Percentiles rank a stretch among this genome's conserved stretches.
Evolutionary conservation across 2,113 vertebrate genomes (phyloP).

Genomic region (Antidorcas marsupialis): DNA sequence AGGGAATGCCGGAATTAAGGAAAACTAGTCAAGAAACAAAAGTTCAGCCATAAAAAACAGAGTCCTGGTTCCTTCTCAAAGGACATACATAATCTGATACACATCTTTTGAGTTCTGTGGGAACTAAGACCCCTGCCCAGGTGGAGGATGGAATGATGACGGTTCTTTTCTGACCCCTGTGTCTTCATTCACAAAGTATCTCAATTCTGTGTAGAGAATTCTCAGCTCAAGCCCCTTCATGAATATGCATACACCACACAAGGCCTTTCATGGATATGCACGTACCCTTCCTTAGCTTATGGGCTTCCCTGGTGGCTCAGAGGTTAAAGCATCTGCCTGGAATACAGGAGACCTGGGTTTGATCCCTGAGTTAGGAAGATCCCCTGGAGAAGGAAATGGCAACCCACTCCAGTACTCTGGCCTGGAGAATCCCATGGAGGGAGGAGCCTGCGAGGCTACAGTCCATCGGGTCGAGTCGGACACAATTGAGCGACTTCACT

Average conservation of each 20-base stretch:
- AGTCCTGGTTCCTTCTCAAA: background rate
- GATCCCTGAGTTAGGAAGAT: too few relatives aligned
- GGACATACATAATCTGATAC: background rate
- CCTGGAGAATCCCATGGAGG: too few relatives aligned
- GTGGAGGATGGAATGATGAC: background rate
- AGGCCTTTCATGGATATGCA: background rate
- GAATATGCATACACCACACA: background rate
- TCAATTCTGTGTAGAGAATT: background rate
- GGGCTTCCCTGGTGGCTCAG: too few relatives aligned
- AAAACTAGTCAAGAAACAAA: background rate
- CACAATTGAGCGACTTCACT: background rate
- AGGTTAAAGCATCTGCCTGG: too few relatives aligned
- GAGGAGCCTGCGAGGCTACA: too few relatives aligned
- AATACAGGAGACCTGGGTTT: too few relatives aligned
- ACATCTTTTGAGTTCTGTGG: background rate
- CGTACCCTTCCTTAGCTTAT: background rate
- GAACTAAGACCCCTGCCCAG: background rate
- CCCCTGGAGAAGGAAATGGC: too few relatives aligned
- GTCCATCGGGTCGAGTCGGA: too few relatives aligned
- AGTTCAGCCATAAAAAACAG: background rate
- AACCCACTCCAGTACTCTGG: too few relatives aligned
- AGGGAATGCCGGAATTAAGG: background rate
- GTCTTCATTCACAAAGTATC: background rate
- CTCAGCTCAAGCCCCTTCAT: background rate
- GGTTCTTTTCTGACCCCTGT: background rate